These are phyloP conservation scores for Polymixis flavicincta DNA, from an alignment of 2,888 invertebrate species.

Conservation along the genomic window DNA sequence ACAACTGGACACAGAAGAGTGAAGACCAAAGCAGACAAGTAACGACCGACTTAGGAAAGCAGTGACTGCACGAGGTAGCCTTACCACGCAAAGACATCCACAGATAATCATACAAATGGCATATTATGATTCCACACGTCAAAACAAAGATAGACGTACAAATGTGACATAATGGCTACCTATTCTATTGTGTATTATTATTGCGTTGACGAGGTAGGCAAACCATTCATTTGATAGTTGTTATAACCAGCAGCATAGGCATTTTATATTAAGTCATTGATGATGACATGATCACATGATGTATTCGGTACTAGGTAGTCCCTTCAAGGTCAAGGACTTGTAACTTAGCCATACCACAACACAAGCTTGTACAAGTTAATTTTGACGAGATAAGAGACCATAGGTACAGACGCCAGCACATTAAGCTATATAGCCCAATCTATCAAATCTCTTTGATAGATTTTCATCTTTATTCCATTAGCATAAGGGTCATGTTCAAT, in stretches of 20 bases:
- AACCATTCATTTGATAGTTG: slow-evolving; percentile 23
- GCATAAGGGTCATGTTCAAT: too few relatives aligned
- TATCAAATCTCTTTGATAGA: too few relatives aligned
- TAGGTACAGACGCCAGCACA: too few relatives aligned
- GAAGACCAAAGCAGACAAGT: background rate
- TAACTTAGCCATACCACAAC: background rate
- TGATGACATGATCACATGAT: slow-evolving; percentile 6
- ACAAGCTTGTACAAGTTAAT: background rate
- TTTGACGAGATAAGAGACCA: background rate
- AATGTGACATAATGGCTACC: background rate
- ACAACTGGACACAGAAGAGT: background rate
- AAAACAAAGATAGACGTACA: background rate
- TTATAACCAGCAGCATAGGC: background rate
- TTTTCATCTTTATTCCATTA: too few relatives aligned
- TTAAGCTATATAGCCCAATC: too few relatives aligned
- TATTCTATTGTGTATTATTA: background rate
- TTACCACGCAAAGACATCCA: background rate
- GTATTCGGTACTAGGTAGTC: background rate
- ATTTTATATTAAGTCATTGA: slow-evolving; percentile 3
- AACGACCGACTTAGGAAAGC: background rate
- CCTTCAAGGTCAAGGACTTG: slow-evolving; percentile 7
- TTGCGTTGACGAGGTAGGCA: background rate
- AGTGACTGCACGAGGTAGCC: background rate
- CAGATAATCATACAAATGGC: background rate
- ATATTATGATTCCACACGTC: background rate